Conservation (phyloP, 2,797 vertebrate species). For the Bovichtus diacanthus region DNA sequence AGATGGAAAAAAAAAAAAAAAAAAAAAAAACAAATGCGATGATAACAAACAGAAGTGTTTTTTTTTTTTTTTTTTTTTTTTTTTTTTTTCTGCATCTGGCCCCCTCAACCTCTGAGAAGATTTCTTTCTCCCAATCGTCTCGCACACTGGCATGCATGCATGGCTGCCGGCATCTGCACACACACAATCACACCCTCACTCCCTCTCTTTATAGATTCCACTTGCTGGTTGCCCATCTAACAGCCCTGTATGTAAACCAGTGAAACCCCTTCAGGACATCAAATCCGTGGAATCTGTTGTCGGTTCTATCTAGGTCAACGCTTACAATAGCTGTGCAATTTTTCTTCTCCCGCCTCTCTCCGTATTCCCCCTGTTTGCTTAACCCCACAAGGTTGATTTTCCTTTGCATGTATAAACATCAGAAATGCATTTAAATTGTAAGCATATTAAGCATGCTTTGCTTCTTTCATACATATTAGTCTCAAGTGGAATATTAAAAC, state of each 20-base stretch:
- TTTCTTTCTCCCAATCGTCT: constrained; percentile 68
- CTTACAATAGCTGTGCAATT: constrained; percentile 83
- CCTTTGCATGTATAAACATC: constrained; percentile 73
- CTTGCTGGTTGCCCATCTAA: constrained; percentile 80
- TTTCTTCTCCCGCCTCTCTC: constrained; percentile 51
- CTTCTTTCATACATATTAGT: constrained; percentile 60
- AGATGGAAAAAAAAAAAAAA: too few species aligned
- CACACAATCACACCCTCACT: constrained; percentile 49
- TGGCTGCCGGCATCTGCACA: constrained; percentile 52
- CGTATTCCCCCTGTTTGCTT: constrained; percentile 62
- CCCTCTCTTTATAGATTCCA: constrained; percentile 73
- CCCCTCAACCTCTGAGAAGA: constrained; percentile 62
- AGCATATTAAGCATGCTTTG: constrained; percentile 66
- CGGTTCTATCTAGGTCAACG: constrained; percentile 88
- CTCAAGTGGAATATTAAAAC: constrained; percentile 68
- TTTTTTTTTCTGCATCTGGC: constrained; percentile 52
- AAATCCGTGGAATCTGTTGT: constrained; percentile 83
- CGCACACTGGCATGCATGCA: constrained; percentile 56
- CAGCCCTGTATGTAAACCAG: constrained; percentile 84
- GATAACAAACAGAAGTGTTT: background rate
- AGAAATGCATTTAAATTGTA: constrained; percentile 62
- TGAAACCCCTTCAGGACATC: constrained; percentile 85
- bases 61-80: constrained; percentile 30
- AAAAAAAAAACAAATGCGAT: constrained; percentile 25
- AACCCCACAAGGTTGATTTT: constrained; percentile 76